Evolutionary conservation across 2,113 vertebrate species (phyloP).

Genomic region (Promerops cafer): DNA sequence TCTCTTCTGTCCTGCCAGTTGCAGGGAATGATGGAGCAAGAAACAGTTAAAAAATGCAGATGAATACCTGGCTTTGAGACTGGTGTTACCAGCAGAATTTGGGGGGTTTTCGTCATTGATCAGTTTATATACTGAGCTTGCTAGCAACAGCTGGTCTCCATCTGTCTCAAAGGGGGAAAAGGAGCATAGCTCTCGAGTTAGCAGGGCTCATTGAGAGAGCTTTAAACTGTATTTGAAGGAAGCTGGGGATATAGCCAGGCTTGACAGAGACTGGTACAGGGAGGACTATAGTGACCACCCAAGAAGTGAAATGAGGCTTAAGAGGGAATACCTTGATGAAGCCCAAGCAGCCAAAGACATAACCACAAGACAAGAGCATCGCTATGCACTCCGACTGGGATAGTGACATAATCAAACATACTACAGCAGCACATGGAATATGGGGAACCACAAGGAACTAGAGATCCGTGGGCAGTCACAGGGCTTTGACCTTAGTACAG

Average conservation of each 20-base stretch:
- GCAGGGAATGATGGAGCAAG: not conserved
- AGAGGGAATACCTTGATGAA: not conserved
- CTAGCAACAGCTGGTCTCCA: not conserved
- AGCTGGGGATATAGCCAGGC: too few relatives aligned
- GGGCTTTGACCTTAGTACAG: not conserved
- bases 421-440: not conserved
- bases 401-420: not conserved
- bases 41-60: not conserved
- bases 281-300: not conserved
- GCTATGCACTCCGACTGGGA: not conserved
- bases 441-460: not conserved
- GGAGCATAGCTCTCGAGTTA: not conserved
- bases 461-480: not conserved
- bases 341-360: not conserved
- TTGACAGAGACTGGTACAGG: not conserved
- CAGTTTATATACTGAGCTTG: not conserved
- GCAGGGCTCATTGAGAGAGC: not conserved
- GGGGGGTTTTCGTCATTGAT: not conserved
- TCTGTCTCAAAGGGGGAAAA: not conserved
- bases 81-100: not conserved
- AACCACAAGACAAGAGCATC: not conserved
- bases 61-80: not conserved
- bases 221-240: not conserved
- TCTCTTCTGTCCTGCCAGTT: not conserved
- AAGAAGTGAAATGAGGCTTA: not conserved